Percentiles rank a stretch among this genome's conserved stretches.
Evolutionary conservation across 2,113 vertebrate genomes (phyloP).

Genomic region (Narcine bancroftii): DNA sequence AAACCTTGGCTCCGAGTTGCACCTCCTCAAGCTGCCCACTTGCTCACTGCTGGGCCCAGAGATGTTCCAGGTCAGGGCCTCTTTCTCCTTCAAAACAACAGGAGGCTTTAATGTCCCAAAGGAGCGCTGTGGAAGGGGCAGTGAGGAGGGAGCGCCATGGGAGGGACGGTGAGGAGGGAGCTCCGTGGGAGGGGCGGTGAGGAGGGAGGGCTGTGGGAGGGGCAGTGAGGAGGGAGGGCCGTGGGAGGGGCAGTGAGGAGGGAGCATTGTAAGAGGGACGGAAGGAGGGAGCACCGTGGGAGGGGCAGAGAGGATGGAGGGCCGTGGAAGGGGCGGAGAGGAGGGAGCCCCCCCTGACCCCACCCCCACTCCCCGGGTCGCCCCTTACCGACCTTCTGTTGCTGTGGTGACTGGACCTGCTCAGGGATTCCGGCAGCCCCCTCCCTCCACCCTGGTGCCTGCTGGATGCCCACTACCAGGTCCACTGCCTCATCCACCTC

Average conservation of each 20-base stretch:
- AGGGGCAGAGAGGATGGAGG: too few relatives aligned
- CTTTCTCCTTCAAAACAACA: neutral
- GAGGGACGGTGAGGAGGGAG: neutral
- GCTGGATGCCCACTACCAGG: conserved; percentile 26
- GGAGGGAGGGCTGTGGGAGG: too few relatives aligned
- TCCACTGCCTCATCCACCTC: conserved; percentile 22
- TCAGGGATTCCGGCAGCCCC: neutral
- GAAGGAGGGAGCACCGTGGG: too few relatives aligned
- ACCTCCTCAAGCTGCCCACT: neutral
- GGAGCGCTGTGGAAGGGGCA: too few relatives aligned
- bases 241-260: too few relatives aligned
- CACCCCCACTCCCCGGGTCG: too few relatives aligned
- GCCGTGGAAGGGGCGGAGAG: too few relatives aligned
- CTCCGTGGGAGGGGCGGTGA: too few relatives aligned
- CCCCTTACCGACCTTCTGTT: neutral
- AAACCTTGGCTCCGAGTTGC: neutral
- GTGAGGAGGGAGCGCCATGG: neutral
- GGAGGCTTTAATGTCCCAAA: neutral
- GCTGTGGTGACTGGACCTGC: neutral
- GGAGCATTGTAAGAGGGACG: too few relatives aligned
- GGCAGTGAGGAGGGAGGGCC: too few relatives aligned
- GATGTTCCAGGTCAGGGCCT: neutral
- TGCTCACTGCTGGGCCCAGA: neutral
- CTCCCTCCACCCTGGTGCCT: neutral
- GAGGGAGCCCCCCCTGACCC: too few relatives aligned